These are phyloP conservation scores for Trypoxylon attenuatum DNA, from an alignment of 2,888 invertebrate species.

Conservation along the genomic window DNA sequence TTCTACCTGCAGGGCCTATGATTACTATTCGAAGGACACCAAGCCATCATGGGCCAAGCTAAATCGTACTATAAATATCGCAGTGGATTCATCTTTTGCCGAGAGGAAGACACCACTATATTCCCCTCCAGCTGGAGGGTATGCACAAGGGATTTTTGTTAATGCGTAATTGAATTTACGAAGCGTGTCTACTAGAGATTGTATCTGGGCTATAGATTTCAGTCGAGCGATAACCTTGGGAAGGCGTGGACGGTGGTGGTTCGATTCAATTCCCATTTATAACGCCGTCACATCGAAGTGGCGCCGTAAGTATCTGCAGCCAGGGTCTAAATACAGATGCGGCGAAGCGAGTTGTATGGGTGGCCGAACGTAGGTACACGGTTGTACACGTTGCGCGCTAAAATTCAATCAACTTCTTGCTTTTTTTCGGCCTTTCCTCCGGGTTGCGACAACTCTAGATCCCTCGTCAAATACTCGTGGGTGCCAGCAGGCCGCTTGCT, in stretches of 20 bases:
- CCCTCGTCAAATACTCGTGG: conserved; percentile 57
- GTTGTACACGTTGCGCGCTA: conserved; percentile 46
- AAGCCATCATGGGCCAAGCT: neutral
- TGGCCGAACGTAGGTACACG: conserved; percentile 30
- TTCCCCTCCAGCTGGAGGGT: conserved; percentile 1
- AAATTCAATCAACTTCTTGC: conserved; percentile 61
- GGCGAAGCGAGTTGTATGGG: too few relatives aligned
- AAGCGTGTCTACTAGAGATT: conserved; percentile 66
- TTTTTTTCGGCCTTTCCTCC: conserved; percentile 37
- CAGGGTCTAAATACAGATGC: conserved; percentile 52
- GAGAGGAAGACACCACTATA: neutral
- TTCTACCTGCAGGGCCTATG: too few relatives aligned
- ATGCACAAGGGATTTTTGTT: conserved; percentile 58
- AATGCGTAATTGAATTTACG: conserved; percentile 70
- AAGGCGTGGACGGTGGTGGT: conserved; percentile 61
- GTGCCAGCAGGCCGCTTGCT: conserved; percentile 29
- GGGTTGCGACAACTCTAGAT: conserved; percentile 46
- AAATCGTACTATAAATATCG: neutral
- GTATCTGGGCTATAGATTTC: conserved; percentile 63
- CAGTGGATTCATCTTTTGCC: neutral
- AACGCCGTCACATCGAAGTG: conserved; percentile 61
- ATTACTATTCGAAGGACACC: too few relatives aligned
- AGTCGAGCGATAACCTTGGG: conserved; percentile 60
- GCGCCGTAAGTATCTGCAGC: conserved; percentile 55
- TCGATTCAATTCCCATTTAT: conserved; percentile 68